Base-by-base conservation (phyloP, 37 sponge, comb jelly and placozoan species). In the Ianthella basta region DNA sequence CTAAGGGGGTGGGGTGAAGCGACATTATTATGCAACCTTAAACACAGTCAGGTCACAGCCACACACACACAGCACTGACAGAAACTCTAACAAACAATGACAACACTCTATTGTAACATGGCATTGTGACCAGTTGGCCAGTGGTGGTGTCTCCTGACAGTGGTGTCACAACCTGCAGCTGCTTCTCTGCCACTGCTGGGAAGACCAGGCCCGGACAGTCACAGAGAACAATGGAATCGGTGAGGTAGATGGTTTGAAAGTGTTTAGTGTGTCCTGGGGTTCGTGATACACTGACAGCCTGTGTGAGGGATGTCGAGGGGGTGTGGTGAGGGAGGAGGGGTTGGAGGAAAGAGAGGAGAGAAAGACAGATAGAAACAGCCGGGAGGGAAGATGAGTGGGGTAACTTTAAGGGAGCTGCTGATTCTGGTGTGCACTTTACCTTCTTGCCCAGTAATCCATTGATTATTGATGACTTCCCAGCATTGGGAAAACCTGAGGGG, bases 241-340 rank as follows among this genome's bases (percentile, higher is more conserved):
- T 87, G 82, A 96, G 92, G 88, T 86, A 96, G 80, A 98, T 92
- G 23, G 99, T 98, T 81, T 98, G 99, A 68, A 98, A 98, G 86
- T 98, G 99, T 44, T 98, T 98, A 32, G 99, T 98, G 89, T 98
- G 99, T 54, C 99, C 99, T 44, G 99, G 99, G 0, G 99, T 96
- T 33, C 93, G 83, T 4, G 99, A 98, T 20, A 88, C 90, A 57
- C 99, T 98, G 55, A 98, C 99, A 39, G 81, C 59, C 96, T 97
- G 82, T 5, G 27, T 5, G 0, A 13, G 13, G 77, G 50, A 14
- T 32, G 77, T n/a, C 12, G 50, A 27, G n/a, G 34, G 44, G 27
- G 44, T 14, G n/a, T 8, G 12, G 4, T 4, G 40, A 13, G 50
- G 40, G 77, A 14, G 77, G 40, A 15, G 63, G 63, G 27, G 59